phyloP scores from a whole-genome alignment of 2,888 invertebrate genomes.

The Neelides folsomi region DNA sequence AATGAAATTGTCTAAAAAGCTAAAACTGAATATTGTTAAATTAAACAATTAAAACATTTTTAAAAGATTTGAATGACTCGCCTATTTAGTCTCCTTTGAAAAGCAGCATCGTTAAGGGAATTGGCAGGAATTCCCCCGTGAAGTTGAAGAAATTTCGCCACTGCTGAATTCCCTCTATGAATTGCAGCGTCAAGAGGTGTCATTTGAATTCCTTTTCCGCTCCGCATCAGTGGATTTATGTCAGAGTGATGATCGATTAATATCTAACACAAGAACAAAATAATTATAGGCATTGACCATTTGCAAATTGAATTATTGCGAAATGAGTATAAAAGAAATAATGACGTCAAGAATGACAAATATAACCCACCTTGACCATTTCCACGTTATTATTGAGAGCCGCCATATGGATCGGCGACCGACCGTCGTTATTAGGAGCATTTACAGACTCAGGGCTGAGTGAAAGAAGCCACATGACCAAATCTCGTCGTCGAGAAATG shows the following conservation, averaged over 20 bases:
- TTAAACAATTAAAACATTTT: too few species aligned
- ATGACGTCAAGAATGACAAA: background rate
- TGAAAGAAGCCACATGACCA: slow-evolving; percentile 75
- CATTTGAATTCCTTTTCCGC: slow-evolving; percentile 67
- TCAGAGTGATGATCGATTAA: slow-evolving; percentile 71
- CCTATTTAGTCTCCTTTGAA: slow-evolving; percentile 24
- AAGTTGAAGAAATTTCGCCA: slow-evolving; percentile 81
- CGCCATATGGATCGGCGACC: slow-evolving; percentile 84
- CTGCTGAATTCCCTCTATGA: slow-evolving; percentile 69
- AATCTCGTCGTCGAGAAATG: slow-evolving; percentile 72
- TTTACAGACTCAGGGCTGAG: slow-evolving; percentile 71
- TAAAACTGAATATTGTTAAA: too few species aligned
- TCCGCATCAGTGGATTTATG: slow-evolving; percentile 69
- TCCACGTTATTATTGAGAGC: slow-evolving; percentile 87
- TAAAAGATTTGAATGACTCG: background rate
- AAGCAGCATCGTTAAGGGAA: slow-evolving; percentile 28
- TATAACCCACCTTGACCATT: slow-evolving; percentile 57
- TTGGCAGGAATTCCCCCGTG: slow-evolving; percentile 74
- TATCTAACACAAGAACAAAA: slow-evolving; percentile 40
- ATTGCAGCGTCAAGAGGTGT: slow-evolving; percentile 86
- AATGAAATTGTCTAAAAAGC: too few species aligned
- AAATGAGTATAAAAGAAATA: background rate
- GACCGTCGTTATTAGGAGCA: slow-evolving; percentile 81
- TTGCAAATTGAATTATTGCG: background rate
- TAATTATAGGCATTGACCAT: background rate